These are phyloP conservation scores for Eristalinus aeneus DNA, from an alignment of 2,888 invertebrate species.

Conservation along the genomic window DNA sequence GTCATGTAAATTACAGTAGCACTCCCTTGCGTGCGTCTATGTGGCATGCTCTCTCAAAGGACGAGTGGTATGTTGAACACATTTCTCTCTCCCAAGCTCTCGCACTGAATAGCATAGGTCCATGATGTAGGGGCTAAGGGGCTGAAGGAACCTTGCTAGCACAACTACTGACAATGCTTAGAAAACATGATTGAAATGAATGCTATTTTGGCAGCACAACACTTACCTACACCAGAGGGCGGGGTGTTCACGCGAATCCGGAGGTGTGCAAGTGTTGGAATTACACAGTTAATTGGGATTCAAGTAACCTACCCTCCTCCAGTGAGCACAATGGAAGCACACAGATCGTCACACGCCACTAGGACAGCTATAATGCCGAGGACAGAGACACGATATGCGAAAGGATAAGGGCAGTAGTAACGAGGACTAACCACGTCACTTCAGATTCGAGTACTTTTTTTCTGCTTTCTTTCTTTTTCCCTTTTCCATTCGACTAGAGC, in stretches of 20 bases:
- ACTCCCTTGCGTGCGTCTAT: constrained; percentile 8
- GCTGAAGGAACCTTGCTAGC: neutral
- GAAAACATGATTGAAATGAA: constrained; percentile 59
- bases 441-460: constrained; percentile 22
- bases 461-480: neutral
- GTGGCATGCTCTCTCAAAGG: neutral
- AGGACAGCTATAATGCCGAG: too few relatives aligned
- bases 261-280: constrained; percentile 50
- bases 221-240: neutral
- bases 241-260: neutral
- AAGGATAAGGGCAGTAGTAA: constrained; percentile 43
- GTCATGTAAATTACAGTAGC: constrained; percentile 44
- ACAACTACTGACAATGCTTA: constrained; percentile 38
- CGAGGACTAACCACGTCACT: constrained; percentile 63
- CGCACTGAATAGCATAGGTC: neutral
- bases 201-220: constrained; percentile 58
- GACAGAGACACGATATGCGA: constrained; percentile 39
- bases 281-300: constrained; percentile 65
- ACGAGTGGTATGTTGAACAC: constrained; percentile 18
- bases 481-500: constrained; percentile 2
- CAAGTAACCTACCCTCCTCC: constrained; percentile 42
- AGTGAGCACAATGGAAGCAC: constrained; percentile 39
- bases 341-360: constrained; percentile 16
- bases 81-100: constrained; percentile 17
- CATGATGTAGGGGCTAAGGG: constrained; percentile 17